Evolutionary conservation across 1,140 invertebrate genomes (phyloP).

Genomic region (Lordiphosa collinella): DNA sequence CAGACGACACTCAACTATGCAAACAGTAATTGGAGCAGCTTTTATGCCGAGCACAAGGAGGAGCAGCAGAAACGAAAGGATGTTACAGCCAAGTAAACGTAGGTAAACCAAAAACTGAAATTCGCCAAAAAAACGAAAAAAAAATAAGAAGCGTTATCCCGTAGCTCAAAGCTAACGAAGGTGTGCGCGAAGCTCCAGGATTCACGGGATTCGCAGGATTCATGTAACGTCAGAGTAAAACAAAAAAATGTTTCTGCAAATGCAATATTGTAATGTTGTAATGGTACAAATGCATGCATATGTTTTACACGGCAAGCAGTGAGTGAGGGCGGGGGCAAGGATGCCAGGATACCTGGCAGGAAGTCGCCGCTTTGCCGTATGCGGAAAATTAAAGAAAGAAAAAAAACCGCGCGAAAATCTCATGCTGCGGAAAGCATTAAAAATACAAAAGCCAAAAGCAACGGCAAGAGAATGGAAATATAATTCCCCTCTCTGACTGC

Average conservation of each 20-base stretch:
- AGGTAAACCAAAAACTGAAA: constrained; percentile 57
- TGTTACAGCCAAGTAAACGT: constrained; percentile 29
- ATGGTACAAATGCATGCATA: constrained; percentile 72
- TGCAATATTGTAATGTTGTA: constrained; percentile 68
- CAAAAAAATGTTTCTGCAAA: constrained; percentile 59
- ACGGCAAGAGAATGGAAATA: constrained; percentile 16
- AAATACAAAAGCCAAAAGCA: background rate
- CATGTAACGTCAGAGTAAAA: constrained; percentile 40
- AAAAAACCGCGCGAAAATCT: constrained; percentile 23
- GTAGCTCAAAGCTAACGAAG: constrained; percentile 49
- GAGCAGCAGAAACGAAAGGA: constrained; percentile 5
- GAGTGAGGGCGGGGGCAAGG: background rate
- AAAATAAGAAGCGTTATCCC: constrained; percentile 11
- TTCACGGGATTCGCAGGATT: constrained; percentile 37
- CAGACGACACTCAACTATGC: constrained; percentile 74
- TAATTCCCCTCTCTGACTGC: constrained; percentile 18
- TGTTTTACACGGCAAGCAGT: constrained; percentile 55
- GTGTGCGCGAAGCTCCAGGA: constrained; percentile 20
- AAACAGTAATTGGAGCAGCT: constrained; percentile 73
- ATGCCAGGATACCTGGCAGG: constrained; percentile 6
- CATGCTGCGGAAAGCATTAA: constrained; percentile 24
- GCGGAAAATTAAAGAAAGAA: constrained; percentile 51
- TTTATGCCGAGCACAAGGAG: constrained; percentile 21
- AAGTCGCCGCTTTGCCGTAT: constrained; percentile 33
- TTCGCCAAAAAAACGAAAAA: constrained; percentile 34